Evolutionary conservation across 92 coral and sea anemone genomes (phyloP), one percentile per base, ranked within the genome.

Genomic region (Diadumene lineata): DNA sequence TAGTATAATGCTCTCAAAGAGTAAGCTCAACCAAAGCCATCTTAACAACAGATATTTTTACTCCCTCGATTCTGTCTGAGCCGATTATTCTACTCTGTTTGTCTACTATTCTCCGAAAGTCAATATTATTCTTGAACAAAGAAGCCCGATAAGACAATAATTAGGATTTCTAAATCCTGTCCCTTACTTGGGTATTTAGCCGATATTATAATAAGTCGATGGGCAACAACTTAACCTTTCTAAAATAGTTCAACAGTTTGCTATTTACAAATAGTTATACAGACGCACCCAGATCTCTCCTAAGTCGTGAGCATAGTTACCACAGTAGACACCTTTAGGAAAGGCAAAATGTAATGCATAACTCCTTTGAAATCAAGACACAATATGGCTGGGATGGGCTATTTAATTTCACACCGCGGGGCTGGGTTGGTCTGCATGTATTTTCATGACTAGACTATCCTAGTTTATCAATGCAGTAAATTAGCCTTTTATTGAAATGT

Each of bases 241-340:
- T 15, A 10, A 62, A 62, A 62, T 62, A 29, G 68, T 62, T 62
- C 68, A 62, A 62, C 6, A 62, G 29, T 62, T 27, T 28, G 1
- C 31, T 22, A 26, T 58, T 27, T 62, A 28, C 68, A 62, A 62
- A 62, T 62, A 62, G 31, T 62, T 62, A 30, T n/a, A n/a, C n/a
- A 62, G 68, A 28, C 38, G 32, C 68, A 19, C 68, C 68, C 31
- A 62, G 68, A 62, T 62, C 68, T 30, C 68, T 32, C 21, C 68
- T n/a, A n/a, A n/a, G n/a, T n/a, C 68, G 13, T 30, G 64, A 9
- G 6, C 22, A 58, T 26, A 58, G 2, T 53, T 22, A 3, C 2
- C 25, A 22, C 25, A 8, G 25, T 53, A 23, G 18, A 53, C 60
- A 53, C 60, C 60, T 53, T 53, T 53, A 13, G 48, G 48, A 38